phyloP scores from a whole-genome alignment of 2,797 vertebrate species.

The Sebastes matsubarae region DNA sequence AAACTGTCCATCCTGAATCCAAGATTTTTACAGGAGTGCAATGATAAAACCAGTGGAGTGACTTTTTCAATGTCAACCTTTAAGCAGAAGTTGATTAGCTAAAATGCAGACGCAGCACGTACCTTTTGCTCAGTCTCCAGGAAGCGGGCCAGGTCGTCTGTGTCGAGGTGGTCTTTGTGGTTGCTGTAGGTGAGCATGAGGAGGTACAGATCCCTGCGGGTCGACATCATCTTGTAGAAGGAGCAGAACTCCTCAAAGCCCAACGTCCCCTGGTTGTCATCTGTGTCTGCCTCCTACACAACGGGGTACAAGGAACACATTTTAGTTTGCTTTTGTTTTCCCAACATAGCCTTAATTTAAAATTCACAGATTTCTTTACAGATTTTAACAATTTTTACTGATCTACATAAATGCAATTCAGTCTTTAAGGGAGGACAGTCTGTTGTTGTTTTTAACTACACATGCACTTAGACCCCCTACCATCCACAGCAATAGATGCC shows the following conservation, averaged over 20 bases:
- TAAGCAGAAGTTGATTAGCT: neutral
- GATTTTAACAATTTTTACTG: neutral
- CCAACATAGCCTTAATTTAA: neutral
- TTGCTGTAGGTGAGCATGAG: constrained; percentile 97
- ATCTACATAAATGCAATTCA: neutral
- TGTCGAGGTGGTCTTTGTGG: constrained; percentile 93
- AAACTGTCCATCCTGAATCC: neutral
- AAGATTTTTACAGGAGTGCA: neutral
- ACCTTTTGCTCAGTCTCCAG: constrained; percentile 96
- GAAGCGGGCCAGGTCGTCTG: constrained; percentile 87
- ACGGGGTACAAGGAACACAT: neutral
- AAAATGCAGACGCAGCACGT: neutral
- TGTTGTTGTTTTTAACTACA: neutral
- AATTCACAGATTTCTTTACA: neutral
- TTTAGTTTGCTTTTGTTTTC: neutral
- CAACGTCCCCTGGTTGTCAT: constrained; percentile 92
- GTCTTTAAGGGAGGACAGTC: neutral
- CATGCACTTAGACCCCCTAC: neutral
- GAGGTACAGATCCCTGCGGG: constrained; percentile 94
- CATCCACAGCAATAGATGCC: neutral
- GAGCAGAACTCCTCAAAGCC: constrained; percentile 97
- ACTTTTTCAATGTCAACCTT: neutral
- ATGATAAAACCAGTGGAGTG: neutral
- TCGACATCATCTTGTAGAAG: constrained; percentile 99
- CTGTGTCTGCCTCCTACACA: constrained; percentile 93